Conservation (phyloP, 2,888 invertebrate species). For the Aspidiotus destructor region DNA sequence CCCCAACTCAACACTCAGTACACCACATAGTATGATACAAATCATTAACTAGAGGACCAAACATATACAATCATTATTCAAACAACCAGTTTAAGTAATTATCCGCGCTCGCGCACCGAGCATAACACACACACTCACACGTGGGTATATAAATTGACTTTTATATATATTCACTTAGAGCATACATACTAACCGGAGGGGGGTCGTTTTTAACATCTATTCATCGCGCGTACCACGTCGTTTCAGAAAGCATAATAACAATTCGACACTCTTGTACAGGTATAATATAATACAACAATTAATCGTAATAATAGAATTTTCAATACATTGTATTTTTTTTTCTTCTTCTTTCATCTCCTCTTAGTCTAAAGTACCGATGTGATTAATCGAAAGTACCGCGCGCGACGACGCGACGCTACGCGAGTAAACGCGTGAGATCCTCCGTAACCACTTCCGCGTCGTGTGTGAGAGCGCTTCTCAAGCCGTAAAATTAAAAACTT, state of each 20-base stretch:
- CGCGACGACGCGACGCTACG: background rate
- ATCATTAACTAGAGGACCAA: constrained; percentile 10
- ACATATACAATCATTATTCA: constrained; percentile 20
- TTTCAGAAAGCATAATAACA: too few species aligned
- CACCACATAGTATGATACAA: background rate
- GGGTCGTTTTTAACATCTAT: constrained; percentile 3
- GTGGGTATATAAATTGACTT: constrained; percentile 19
- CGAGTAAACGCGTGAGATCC: background rate
- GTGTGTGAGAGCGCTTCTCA: background rate
- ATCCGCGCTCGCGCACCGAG: constrained; percentile 5
- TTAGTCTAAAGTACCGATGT: background rate
- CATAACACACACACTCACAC: background rate
- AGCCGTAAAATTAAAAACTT: constrained; percentile 24
- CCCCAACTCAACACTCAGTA: constrained; percentile 23
- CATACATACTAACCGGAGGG: background rate
- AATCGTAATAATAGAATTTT: constrained; percentile 2
- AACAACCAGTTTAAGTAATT: constrained; percentile 25
- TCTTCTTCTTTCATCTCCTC: too few species aligned
- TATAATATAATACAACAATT: background rate
- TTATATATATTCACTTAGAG: constrained; percentile 13
- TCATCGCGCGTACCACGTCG: background rate
- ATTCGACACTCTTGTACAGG: background rate
- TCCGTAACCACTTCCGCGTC: background rate
- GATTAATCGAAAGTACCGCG: background rate
- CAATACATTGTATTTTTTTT: background rate